phyloP scores from a whole-genome alignment of 2,113 vertebrate genomes.

The Limnothrissa miodon region DNA sequence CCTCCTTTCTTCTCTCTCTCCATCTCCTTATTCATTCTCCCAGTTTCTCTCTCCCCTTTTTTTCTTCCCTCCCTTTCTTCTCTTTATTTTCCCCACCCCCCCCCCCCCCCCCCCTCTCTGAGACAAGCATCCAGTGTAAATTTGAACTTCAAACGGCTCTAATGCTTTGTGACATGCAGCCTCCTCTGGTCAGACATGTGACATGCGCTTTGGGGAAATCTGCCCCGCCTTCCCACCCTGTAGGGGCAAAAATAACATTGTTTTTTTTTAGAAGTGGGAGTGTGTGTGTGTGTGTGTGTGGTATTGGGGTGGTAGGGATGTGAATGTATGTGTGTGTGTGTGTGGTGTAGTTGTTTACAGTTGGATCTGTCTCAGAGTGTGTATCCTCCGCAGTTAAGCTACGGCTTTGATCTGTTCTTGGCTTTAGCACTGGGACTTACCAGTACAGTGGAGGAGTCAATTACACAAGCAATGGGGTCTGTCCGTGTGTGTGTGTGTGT shows the following conservation, averaged over 20 bases:
- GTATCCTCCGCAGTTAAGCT: not conserved
- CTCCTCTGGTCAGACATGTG: not conserved
- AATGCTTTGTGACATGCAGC: not conserved
- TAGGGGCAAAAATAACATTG: not conserved
- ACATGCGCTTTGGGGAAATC: constrained; percentile 5
- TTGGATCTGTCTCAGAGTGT: not conserved
- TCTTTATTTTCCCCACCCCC: not conserved
- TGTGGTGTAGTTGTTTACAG: not conserved
- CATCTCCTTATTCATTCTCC: no score
- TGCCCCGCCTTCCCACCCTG: not conserved
- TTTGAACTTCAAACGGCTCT: constrained; percentile 3
- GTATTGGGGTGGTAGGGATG: not conserved
- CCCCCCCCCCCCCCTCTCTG: not conserved
- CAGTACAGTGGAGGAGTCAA: not conserved
- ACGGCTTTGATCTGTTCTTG: not conserved
- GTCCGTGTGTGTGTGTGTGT: not conserved
- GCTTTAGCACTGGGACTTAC: constrained; percentile 12
- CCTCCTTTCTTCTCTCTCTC: not conserved
- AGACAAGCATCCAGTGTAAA: not conserved
- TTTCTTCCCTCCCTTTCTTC: not conserved
- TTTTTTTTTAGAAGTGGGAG: not conserved
- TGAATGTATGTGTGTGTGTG: constrained; percentile 5
- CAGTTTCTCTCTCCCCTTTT: not conserved
- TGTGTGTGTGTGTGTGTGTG: not conserved
- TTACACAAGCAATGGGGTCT: not conserved